Conservation (phyloP, 2,797 vertebrate genomes). For the Ptychadena robeensis region DNA sequence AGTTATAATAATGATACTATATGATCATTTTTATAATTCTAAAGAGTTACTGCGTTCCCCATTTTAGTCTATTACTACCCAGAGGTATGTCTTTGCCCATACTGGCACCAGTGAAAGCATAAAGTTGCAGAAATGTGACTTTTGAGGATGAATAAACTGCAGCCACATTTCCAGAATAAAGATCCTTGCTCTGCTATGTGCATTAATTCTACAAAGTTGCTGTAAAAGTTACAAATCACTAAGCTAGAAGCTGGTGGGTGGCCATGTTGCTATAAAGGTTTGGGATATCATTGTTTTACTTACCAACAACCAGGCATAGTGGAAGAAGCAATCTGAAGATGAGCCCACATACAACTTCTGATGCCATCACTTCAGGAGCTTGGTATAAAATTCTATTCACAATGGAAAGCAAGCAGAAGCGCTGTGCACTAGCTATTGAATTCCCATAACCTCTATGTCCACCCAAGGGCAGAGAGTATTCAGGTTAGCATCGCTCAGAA, state of each 20-base stretch:
- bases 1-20: too few species aligned
- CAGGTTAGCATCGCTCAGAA: conserved; percentile 70
- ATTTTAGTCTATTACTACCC: too few species aligned
- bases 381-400: conserved; percentile 48
- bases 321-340: conserved; percentile 94
- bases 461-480: conserved; percentile 69
- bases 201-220: too few species aligned
- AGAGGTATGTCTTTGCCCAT: too few species aligned
- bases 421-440: conserved; percentile 55
- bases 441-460: conserved; percentile 68
- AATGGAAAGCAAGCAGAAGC: conserved; percentile 53
- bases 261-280: neutral
- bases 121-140: too few species aligned
- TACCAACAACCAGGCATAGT: conserved; percentile 90
- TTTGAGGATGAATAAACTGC: too few species aligned
- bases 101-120: too few species aligned
- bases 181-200: too few species aligned
- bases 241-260: neutral
- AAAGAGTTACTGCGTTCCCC: too few species aligned
- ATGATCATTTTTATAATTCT: too few species aligned
- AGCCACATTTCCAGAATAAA: too few species aligned
- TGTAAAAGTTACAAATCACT: too few species aligned
- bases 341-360: conserved; percentile 92
- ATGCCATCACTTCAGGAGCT: conserved; percentile 82
- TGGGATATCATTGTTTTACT: conserved; percentile 64